Evolutionary conservation across 2,888 invertebrate species (phyloP), one percentile per base, ranked within the genome.

Genomic region (Chloromyia formosa): DNA sequence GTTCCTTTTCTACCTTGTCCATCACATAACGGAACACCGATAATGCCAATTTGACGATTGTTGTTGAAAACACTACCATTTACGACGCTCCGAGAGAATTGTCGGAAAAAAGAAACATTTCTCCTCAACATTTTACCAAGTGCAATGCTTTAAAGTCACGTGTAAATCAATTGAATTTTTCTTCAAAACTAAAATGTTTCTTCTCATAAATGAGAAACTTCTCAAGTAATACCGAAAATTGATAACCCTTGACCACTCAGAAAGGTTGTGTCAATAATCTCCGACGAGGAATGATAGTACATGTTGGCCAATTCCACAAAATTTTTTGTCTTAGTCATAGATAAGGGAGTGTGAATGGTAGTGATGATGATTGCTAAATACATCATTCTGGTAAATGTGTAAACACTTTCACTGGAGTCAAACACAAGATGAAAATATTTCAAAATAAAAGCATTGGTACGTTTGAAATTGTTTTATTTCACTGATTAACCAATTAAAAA

Each of bases 1-100:
- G 92, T 92, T 23, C 94, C 94, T 79, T 87, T 86, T 82, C 91
- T 93, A 77, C 75, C 72, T 77, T 94, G 93, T 0, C 94, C 94
- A 81, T 92, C 92, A 79, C 90, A 90, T 81, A 93, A 93, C 4
- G 94, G 94, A 45, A 93, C 93, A n/a, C 94, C 94, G 74, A 94
- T 86, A 79, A 94, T 88, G 54, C 93, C 94, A 62, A 94, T 88
- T 85, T 27, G 53, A n/a, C 40, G 62, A 40, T 14, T 5, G 1
- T 22, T n/a, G 20, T 22, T 49, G 40, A n/a, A n/a, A 42, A 5
- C 16, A 49, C 42, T 9, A 49, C 66, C 45, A 66, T 45, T 66
- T 18, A 18, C 27, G 18, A 66, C 14, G 5, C 10, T 14, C 7
- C 66, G 62, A 23, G 62, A 16, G 14, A 40, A 40, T 42, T 40